Base-by-base conservation (phyloP, 2,113 vertebrate species). In the Phoenicopterus ruber region DNA sequence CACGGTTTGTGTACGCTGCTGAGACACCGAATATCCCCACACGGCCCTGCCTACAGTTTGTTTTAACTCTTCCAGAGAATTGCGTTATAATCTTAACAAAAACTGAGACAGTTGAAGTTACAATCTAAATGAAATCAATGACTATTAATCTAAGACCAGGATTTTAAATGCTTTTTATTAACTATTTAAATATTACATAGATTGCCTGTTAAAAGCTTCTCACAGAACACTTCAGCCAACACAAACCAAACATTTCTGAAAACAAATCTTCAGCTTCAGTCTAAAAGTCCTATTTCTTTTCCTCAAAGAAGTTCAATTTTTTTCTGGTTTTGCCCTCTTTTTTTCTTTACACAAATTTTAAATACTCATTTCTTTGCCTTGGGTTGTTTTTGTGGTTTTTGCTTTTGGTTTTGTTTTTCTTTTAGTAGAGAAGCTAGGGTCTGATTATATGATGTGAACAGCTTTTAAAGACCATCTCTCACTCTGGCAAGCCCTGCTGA, bases 1-100 rank as follows among this genome's bases (percentile, higher is more conserved):
- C 62, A 31, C 0, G 0, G 50, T 25, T 4, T 63, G 50, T 7
- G 49, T 12, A 16, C 50, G 2, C 67, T 6, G 2, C 58, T 2
- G 40, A 17, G 52, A 44, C 3, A 44, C 15, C 4, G 0, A 8
- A 17, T 7, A 17, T 3, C 54, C 40, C 29, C 52, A 10, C 65
- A 6, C 1, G 1, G 58, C 50, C 40, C 61, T 7, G 11, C 24
- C 86, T 17, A 12, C 52, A 4, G 9, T 4, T 15, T 13, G 29
- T 3, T 25, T 31, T 42, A 34, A 17, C 71, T 32, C 40, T 29
- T 28, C 28, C 15, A 7, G 9, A 11, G 21, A 46, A 7, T 0
- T 7, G 36, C 3, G 0, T 1, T 11, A 1, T 5, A 2, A 18
- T 1, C 70, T 4, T 42, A 7, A 1, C 6, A 1, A 19, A 17